phyloP scores from a whole-genome alignment of 1,140 invertebrate genomes.

The Parapsyche elsis region DNA sequence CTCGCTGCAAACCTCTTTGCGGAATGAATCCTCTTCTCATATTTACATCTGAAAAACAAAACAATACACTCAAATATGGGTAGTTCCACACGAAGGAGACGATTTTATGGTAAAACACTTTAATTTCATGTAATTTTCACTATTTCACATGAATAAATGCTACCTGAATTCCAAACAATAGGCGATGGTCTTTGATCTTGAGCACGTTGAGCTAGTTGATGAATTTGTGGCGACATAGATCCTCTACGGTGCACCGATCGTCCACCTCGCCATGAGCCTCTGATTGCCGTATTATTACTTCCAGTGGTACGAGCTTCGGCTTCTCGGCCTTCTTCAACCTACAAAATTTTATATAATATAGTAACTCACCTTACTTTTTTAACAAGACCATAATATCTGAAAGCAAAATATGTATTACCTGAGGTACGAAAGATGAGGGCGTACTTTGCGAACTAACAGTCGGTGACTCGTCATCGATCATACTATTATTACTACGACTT shows the following conservation, averaged over 20 bases:
- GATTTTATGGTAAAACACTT: too few species aligned
- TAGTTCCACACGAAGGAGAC: too few species aligned
- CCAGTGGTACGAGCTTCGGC: slow-evolving; percentile 32
- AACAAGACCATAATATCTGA: not conserved
- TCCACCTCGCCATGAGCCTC: not conserved
- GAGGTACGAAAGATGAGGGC: slow-evolving; percentile 23
- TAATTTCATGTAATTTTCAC: too few species aligned
- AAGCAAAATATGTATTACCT: not conserved
- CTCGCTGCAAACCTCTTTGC: slow-evolving; percentile 25
- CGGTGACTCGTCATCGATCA: slow-evolving; percentile 63
- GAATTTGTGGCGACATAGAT: slow-evolving; percentile 2
- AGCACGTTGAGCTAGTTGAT: not conserved
- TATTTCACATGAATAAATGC: too few species aligned
- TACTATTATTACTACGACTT: slow-evolving; percentile 54
- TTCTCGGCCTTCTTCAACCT: slow-evolving; percentile 33
- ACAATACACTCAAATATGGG: too few species aligned
- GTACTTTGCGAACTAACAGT: slow-evolving; percentile 65
- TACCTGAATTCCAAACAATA: slow-evolving; percentile 33
- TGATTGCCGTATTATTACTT: not conserved
- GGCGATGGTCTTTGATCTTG: slow-evolving; percentile 29
- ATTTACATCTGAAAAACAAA: slow-evolving; percentile 27
- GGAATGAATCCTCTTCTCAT: slow-evolving; percentile 3
- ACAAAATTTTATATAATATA: slow-evolving; percentile 2
- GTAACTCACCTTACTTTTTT: not conserved
- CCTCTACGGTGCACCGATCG: not conserved